Percentiles rank a stretch among this genome's conserved stretches.
Conservation (phyloP, 1,140 invertebrate species). For the Papilio polytes region DNA sequence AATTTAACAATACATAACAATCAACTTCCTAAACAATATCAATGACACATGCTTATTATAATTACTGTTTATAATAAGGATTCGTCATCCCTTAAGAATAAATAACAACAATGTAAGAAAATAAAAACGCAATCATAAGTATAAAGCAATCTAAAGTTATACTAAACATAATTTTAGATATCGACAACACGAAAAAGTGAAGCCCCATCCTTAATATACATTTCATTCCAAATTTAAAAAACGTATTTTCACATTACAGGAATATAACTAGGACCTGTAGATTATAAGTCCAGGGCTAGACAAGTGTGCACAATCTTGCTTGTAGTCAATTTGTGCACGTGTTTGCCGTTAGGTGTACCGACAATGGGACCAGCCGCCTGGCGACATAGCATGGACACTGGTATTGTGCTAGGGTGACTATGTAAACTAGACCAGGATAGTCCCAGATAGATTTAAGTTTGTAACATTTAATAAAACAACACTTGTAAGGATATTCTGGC, state of each 20-base stretch:
- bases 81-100: neutral
- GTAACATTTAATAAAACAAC: too few relatives aligned
- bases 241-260: neutral
- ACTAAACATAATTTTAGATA: neutral
- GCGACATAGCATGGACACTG: conserved; percentile 1
- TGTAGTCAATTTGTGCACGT: conserved; percentile 25
- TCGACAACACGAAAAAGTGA: neutral
- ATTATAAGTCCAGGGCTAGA: neutral
- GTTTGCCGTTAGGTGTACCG: neutral
- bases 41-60: neutral
- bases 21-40: neutral
- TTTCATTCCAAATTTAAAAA: neutral
- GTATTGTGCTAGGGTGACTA: neutral
- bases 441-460: neutral
- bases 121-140: neutral
- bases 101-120: neutral
- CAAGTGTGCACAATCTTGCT: neutral
- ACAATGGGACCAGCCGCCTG: conserved; percentile 17
- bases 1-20: conserved; percentile 1
- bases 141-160: neutral
- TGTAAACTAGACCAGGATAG: neutral
- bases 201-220: neutral
- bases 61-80: neutral
- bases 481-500: too few relatives aligned
- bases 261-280: neutral